phyloP scores from a whole-genome alignment of 2,113 vertebrate genomes.

The Potamarius usumacintae region DNA sequence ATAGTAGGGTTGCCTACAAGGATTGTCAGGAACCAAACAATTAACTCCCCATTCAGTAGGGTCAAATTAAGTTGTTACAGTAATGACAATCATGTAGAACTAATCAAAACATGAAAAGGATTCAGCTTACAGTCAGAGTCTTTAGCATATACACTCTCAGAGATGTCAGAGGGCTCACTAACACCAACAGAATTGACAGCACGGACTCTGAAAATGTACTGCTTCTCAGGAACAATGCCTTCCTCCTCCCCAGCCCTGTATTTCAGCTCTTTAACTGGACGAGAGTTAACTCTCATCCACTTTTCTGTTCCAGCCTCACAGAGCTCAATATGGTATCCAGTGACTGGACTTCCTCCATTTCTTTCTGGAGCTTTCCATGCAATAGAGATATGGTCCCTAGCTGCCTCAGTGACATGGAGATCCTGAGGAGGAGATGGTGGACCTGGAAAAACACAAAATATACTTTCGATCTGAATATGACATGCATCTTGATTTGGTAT shows the following conservation, averaged over 20 bases:
- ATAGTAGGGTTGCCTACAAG: conserved; percentile 86
- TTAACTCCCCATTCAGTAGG: background rate
- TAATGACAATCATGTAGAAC: background rate
- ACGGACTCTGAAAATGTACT: conserved; percentile 91
- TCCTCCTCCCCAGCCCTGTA: conserved; percentile 83
- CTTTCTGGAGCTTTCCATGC: conserved; percentile 92
- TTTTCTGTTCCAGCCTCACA: conserved; percentile 94
- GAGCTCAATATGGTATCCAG: conserved; percentile 94
- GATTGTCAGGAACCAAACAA: background rate
- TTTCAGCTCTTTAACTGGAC: conserved; percentile 93
- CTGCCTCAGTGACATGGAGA: conserved; percentile 91
- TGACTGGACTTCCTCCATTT: conserved; percentile 87
- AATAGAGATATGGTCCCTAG: conserved; percentile 86
- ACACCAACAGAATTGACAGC: conserved; percentile 90
- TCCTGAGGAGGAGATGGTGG: conserved; percentile 91
- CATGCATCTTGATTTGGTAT: background rate
- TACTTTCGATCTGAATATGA: background rate
- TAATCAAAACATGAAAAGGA: background rate
- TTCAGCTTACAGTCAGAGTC: conserved; percentile 91
- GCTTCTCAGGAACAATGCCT: conserved; percentile 90
- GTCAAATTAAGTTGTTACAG: background rate
- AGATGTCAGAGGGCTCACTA: conserved; percentile 96
- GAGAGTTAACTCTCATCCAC: conserved; percentile 97
- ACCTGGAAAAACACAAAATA: conserved; percentile 68
- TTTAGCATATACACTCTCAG: conserved; percentile 93